Conservation (phyloP, 1,140 invertebrate species). For the fruit fly (Drosophila melanogaster) region DNA sequence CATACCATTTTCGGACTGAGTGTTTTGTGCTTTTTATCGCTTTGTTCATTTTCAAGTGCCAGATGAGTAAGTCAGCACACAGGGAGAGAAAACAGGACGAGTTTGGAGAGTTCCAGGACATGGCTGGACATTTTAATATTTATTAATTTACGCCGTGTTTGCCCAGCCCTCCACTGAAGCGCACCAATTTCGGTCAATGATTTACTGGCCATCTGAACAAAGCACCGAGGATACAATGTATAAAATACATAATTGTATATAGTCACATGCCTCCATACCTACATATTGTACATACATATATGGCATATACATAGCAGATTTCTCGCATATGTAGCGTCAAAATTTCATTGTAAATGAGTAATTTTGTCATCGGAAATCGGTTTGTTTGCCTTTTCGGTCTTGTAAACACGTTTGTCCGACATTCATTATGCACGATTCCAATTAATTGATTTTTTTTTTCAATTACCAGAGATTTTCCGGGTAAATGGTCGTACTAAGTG, state of each 20-base stretch:
- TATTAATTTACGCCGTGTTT: constrained; percentile 71
- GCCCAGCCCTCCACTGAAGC: constrained; percentile 48
- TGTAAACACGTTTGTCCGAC: constrained; percentile 54
- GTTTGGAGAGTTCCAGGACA: constrained; percentile 5
- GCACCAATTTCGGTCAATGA: constrained; percentile 52
- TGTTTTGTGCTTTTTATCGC: constrained; percentile 44
- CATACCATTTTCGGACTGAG: not conserved
- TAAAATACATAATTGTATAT: not conserved
- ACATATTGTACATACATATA: constrained; percentile 7
- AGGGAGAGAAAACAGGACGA: not conserved
- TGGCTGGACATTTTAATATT: constrained; percentile 60
- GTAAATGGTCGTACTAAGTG: constrained; percentile 21
- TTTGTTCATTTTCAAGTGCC: constrained; percentile 52
- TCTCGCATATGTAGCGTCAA: constrained; percentile 8
- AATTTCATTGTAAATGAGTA: constrained; percentile 50
- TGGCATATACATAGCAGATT: not conserved
- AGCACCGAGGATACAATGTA: constrained; percentile 1
- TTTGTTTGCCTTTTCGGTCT: constrained; percentile 37
- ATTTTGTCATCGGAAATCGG: constrained; percentile 49
- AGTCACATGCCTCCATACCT: not conserved
- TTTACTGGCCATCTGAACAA: constrained; percentile 29
- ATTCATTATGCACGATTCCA: constrained; percentile 52
- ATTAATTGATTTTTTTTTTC: constrained; percentile 44
- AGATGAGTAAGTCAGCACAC: constrained; percentile 27
- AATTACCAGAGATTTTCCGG: constrained; percentile 35